Conservation (phyloP, 2,888 invertebrate species). For the Minunthozetes semirufus region DNA sequence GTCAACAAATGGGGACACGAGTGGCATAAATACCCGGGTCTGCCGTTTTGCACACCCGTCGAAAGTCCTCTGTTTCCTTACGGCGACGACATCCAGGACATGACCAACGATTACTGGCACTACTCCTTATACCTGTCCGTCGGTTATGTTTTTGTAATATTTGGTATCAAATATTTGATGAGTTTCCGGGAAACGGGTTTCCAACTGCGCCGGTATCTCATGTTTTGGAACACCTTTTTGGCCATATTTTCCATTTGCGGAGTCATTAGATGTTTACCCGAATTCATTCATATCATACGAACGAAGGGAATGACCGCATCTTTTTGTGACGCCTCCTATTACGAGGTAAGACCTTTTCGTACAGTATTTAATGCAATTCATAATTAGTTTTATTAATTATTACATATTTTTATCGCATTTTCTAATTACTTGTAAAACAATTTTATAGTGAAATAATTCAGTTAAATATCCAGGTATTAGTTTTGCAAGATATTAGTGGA, state of each 20-base stretch:
- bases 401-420: not conserved
- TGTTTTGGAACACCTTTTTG: constrained; percentile 83
- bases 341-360: constrained; percentile 23
- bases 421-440: too few relatives aligned
- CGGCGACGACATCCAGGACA: constrained; percentile 15
- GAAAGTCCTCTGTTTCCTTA: constrained; percentile 7
- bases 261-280: constrained; percentile 73
- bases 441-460: too few relatives aligned
- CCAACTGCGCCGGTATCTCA: constrained; percentile 75
- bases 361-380: not conserved
- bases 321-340: constrained; percentile 28
- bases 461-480: too few relatives aligned
- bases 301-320: constrained; percentile 24
- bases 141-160: constrained; percentile 81
- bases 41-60: not conserved
- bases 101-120: constrained; percentile 2
- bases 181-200: constrained; percentile 73
- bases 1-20: constrained; percentile 18
- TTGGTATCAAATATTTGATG: constrained; percentile 90
- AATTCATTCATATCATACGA: constrained; percentile 61
- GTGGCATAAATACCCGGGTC: constrained; percentile 26
- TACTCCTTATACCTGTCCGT: constrained; percentile 27
- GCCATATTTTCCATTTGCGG: constrained; percentile 94
- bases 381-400: not conserved
- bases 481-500: too few relatives aligned